Evolutionary conservation across 2,888 invertebrate genomes (phyloP).

Genomic region (Watsonalla binaria): DNA sequence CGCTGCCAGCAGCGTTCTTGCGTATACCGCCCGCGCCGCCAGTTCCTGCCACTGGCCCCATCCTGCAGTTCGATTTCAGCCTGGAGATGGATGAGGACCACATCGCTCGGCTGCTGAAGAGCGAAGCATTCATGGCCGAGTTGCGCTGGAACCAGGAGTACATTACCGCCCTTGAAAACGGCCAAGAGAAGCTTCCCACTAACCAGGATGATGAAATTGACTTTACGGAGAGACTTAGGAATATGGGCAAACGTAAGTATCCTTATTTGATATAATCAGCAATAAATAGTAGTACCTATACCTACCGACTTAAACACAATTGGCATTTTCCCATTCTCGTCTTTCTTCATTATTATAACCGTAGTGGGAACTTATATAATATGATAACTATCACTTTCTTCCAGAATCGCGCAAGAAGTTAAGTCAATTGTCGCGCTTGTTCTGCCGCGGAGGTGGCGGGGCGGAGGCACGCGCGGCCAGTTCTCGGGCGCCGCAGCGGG

Average conservation of each 20-base stretch:
- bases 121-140: slow-evolving; percentile 94
- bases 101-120: slow-evolving; percentile 91
- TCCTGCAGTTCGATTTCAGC: slow-evolving; percentile 68
- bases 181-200: slow-evolving; percentile 76
- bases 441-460: slow-evolving; percentile 83
- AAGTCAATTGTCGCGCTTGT: slow-evolving; percentile 87
- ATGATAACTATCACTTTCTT: no score
- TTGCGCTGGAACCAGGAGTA: slow-evolving; percentile 92
- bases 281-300: no score
- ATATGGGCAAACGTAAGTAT: slow-evolving; percentile 87
- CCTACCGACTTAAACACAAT: no score
- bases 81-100: slow-evolving; percentile 90
- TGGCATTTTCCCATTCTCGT: no score
- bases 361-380: no score
- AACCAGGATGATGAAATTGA: slow-evolving; percentile 83
- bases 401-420: slow-evolving; percentile 88
- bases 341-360: no score
- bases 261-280: neutral
- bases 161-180: slow-evolving; percentile 89
- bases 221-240: slow-evolving; percentile 87
- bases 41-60: slow-evolving; percentile 40
- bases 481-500: slow-evolving; percentile 64
- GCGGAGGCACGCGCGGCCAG: slow-evolving; percentile 68
- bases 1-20: slow-evolving; percentile 88
- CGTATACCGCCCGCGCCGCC: slow-evolving; percentile 70